Conservation (phyloP, 2,888 invertebrate species). For the Caradrina kadenii region DNA sequence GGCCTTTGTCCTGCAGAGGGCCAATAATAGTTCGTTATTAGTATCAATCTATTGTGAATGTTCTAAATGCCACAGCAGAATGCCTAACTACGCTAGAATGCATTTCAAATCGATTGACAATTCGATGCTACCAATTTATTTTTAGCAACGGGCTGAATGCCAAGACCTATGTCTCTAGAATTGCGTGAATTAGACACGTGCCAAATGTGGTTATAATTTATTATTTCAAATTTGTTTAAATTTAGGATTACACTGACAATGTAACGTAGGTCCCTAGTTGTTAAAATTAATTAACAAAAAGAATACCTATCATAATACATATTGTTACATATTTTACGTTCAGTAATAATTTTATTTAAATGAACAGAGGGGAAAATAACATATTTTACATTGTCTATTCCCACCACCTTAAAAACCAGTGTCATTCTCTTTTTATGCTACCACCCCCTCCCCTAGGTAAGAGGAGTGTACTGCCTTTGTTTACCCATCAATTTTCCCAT, state of each 20-base stretch:
- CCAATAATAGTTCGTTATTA: not conserved
- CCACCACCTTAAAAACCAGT: conserved; percentile 15
- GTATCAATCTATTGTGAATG: not conserved
- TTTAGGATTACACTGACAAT: not conserved
- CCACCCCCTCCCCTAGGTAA: conserved; percentile 13
- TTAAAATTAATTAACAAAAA: too few species aligned
- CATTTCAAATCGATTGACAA: conserved; percentile 18
- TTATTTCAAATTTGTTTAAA: too few species aligned
- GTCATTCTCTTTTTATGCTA: conserved; percentile 32
- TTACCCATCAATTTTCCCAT: conserved; percentile 65
- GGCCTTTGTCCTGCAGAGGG: too few species aligned
- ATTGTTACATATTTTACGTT: not conserved
- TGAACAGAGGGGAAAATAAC: not conserved
- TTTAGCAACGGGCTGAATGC: conserved; percentile 29
- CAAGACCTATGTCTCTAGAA: conserved; percentile 26
- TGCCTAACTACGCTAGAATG: not conserved
- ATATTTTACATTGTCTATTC: conserved; percentile 14
- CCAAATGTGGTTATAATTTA: not conserved
- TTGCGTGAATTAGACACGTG: conserved; percentile 11
- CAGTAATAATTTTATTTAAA: not conserved
- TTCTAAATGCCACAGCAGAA: not conserved
- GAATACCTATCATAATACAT: not conserved
- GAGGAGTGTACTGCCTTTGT: conserved; percentile 27
- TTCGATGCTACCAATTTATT: conserved; percentile 18
- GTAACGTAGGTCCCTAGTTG: not conserved